Evolutionary conservation across 1,140 invertebrate species (phyloP).

Genomic region (Anastatus disparis): DNA sequence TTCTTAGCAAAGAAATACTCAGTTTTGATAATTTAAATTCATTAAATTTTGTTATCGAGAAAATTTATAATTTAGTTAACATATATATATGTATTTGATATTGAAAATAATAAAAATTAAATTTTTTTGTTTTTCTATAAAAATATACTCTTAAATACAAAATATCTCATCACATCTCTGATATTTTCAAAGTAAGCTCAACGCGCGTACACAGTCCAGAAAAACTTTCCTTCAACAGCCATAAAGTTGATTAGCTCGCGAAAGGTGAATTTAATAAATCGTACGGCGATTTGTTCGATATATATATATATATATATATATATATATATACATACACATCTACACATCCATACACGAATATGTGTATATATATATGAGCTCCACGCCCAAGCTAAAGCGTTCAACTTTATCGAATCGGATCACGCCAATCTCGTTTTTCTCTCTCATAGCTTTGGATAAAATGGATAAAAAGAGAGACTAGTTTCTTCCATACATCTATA

Average conservation of each 20-base stretch:
- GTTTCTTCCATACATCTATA: neutral
- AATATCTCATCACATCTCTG: neutral
- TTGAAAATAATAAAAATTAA: too few relatives aligned
- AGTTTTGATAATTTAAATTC: too few relatives aligned
- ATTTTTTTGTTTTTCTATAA: too few relatives aligned
- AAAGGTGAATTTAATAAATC: conserved; percentile 30
- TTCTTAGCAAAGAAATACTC: too few relatives aligned
- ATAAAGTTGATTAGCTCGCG: conserved; percentile 12
- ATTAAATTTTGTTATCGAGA: too few relatives aligned
- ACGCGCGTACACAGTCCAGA: neutral
- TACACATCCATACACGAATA: too few relatives aligned
- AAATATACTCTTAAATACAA: neutral
- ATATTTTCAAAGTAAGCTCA: neutral
- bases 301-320: neutral
- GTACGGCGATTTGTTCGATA: neutral
- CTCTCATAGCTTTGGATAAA: conserved; percentile 9
- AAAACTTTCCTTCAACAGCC: neutral
- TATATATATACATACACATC: too few relatives aligned
- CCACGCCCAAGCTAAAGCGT: neutral
- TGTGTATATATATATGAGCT: too few relatives aligned
- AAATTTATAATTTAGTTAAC: too few relatives aligned
- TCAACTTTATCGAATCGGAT: conserved; percentile 3
- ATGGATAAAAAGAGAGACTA: neutral
- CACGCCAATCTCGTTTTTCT: conserved; percentile 12
- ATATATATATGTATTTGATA: too few relatives aligned